Base-by-base conservation (phyloP, 2,113 vertebrate species). In the Uria aalge region DNA sequence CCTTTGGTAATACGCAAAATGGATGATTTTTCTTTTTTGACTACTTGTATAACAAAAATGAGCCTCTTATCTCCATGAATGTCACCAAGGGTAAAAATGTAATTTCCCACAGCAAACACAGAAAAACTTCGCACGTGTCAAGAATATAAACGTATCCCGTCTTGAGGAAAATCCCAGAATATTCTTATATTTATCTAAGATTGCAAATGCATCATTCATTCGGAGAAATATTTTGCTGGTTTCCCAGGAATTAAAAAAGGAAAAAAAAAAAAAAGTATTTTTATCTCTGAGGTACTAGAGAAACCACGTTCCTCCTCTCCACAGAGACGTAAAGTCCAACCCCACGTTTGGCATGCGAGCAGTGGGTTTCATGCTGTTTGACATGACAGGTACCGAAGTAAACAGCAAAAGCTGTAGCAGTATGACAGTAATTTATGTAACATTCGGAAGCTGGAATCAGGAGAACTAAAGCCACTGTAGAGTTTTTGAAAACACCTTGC, bases 341-440 rank as follows among this genome's bases (percentile, higher is more conserved):
- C 40, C 14, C 23, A 38, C 2, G 0, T 7, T 22, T 3, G 4
- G 26, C 27, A 26, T 4, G 4, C 23, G 62, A 55, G 12, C 32
- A 64, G 30, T 9, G 17, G 20, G 34, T 55, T 76, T 50, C 47
- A 20, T 18, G 34, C 20, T 60, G n/a, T 26, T 80, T 43, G 32
- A 50, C 20, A 13, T 48, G 32, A 40, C 13, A 56, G 47, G 22
- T 50, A 50, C 29, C 18, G 72, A 81, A 81, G 29, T 23, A 72
- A 66, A 60, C 27, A 56, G 24, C 32, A 62, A 80, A 85, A 71
- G 17, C 20, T 43, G 43, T n/a, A 72, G 17, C 32, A 77, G 59
- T 29, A 8, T 36, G 9, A 32, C 34, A 56, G 26, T 19, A 57
- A 79, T n/a, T 50, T 15, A 84, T 40, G 36, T 38, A 62, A 62